Evolutionary conservation across 2,888 invertebrate species (phyloP), one percentile per base, ranked within the genome.

Genomic region (Caenorhabditis macrosperma): DNA sequence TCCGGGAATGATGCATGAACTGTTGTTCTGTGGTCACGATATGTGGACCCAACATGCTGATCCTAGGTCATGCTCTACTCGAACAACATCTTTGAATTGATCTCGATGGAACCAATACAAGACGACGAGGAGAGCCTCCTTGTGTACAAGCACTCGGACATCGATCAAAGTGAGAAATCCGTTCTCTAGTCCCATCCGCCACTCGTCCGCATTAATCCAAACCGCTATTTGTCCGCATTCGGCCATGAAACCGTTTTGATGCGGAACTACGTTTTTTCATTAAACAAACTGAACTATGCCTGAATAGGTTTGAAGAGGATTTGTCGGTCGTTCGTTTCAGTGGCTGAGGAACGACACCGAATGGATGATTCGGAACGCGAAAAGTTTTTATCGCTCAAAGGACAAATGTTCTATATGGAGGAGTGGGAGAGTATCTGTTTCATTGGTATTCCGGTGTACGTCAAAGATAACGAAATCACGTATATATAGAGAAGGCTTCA

Each of bases 401-500:
- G 97, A 86, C 97, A 97, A 93, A 98, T 98, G 97, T 95, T 97
- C 89, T 97, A 95, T 91, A 96, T 98, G 96, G 95, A 95, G 86
- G 96, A 96, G 90, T 98, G 98, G 98, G 94, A 95, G 82, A 95
- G 96, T 94, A 95, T 98, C 92, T 95, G 97, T 94, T 98, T 96
- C 91, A 92, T 98, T 63, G 96, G 96, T 7, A 96, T 97, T 0
- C 97, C 97, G 0, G 95, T 97, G 93, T 93, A 89, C 90, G 91
- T 82, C 26, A 50, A 20, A 28, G 41, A 24, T 33, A 57, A 48
- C 17, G n/a, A 9, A 3, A 38, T 38, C 38, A 10, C 3, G 15
- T 38, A 15, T 12, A 38, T 38, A 12, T n/a, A 3, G 2, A 17
- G 7, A 9, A 15, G 5, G 2, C 52, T 79, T 17, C 81, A 93